Percentiles rank a stretch among this genome's conserved stretches.
These are phyloP conservation scores for Ahaetulla prasina DNA, from an alignment of 2,113 vertebrate species.

Conservation along the genomic window DNA sequence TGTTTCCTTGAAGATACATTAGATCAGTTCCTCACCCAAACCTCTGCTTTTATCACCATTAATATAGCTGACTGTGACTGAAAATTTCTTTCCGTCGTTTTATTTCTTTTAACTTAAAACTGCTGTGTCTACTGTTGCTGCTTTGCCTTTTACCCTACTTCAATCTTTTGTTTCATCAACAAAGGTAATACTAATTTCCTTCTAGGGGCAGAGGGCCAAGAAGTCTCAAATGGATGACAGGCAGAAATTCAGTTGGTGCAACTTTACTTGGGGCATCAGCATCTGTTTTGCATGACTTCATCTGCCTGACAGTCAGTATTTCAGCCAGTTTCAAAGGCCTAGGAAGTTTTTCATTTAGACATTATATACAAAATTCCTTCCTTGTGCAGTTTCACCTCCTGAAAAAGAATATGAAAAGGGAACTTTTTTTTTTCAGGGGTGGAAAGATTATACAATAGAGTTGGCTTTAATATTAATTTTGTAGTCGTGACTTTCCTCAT, in stretches of 20 bases:
- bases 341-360: not conserved
- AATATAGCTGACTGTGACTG: not conserved
- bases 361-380: not conserved
- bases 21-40: not conserved
- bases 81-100: not conserved
- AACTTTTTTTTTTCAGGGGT: not conserved
- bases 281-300: not conserved
- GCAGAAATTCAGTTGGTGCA: not conserved
- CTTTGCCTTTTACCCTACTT: not conserved
- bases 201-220: not conserved
- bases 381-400: not conserved
- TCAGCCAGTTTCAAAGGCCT: not conserved
- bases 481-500: not conserved
- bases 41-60: not conserved
- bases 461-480: not conserved
- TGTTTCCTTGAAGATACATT: not conserved
- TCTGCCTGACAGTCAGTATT: not conserved
- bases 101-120: not conserved
- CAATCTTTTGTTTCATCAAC: not conserved
- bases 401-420: not conserved
- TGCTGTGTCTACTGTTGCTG: not conserved
- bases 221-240: not conserved
- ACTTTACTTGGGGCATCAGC: not conserved
- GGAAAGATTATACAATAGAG: not conserved
- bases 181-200: not conserved